phyloP scores from a whole-genome alignment of 2,797 vertebrate species.

The Botia kubotai region DNA sequence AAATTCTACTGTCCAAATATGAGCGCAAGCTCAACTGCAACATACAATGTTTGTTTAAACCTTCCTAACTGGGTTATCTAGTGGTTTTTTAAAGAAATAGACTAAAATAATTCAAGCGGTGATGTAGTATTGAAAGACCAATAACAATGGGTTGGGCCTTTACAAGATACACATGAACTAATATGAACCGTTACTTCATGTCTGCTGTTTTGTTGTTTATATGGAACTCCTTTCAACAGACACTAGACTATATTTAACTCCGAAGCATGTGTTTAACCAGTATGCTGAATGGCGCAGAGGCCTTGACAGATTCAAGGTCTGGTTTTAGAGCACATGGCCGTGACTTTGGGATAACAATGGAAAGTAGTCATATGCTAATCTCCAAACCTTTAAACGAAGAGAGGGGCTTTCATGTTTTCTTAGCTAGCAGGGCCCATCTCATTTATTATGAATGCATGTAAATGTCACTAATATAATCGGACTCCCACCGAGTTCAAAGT shows the following conservation, averaged over 20 bases:
- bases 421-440: constrained; percentile 67
- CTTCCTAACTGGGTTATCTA: constrained; percentile 20
- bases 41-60: background rate
- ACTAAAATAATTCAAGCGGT: constrained; percentile 24
- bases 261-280: constrained; percentile 36
- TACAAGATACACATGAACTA: constrained; percentile 24
- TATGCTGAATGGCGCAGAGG: background rate
- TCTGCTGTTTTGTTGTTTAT: background rate
- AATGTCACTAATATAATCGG: constrained; percentile 77
- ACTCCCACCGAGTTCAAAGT: constrained; percentile 73
- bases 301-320: constrained; percentile 40
- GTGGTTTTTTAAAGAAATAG: constrained; percentile 26
- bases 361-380: constrained; percentile 45
- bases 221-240: constrained; percentile 29
- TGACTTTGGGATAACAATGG: constrained; percentile 32
- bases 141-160: background rate
- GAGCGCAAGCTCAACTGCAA: background rate
- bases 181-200: constrained; percentile 14
- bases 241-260: constrained; percentile 25
- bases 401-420: constrained; percentile 72
- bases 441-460: constrained; percentile 75
- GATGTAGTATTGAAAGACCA: background rate
- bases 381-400: constrained; percentile 30
- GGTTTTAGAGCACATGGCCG: constrained; percentile 47
- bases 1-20: constrained; percentile 28